Base-by-base conservation (phyloP, 2,797 vertebrate species). In the Lindbergichthys nudifrons region DNA sequence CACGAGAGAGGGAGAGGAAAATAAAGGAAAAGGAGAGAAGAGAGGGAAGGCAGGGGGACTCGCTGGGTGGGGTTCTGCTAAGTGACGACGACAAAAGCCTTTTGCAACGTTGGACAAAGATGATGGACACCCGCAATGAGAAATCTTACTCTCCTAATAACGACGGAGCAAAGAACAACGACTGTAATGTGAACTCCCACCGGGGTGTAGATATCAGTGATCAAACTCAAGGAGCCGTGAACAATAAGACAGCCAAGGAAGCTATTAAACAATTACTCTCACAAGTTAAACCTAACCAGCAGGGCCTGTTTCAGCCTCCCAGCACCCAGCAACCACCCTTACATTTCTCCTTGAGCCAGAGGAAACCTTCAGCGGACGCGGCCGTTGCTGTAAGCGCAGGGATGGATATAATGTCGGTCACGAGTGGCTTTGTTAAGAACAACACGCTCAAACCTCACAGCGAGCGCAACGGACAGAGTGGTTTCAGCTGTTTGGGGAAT, bases 31-130 rank as follows among this genome's bases (percentile, higher is more conserved):
- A 95, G 75, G 96, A 97, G 68, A 94, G 94, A 41, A 95, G 94
- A 65, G 96, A 97, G 70, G 94, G 93, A 32, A 93, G 87, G 79
- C 90, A 90, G 0, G 95, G 94, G 14, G 96, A 96, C 48, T 95
- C 92, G 2, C 85, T 97, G 71, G 93, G 96, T 0, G 97, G 97
- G 2, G 93, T 97, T 11, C 86, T 97, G 58, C 93, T 98, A 73
- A 97, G 96, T 0, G 97, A 98, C 77, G 94, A 97, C 0, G 97
- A 98, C 85, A 97, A 97, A 66, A 97, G 95, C 88, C 94, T 97
- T 46, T 79, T 98, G 67, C 96, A 98, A 60, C 95, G 97, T 2
- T 98, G 97, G 97, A 96, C 93, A 47, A 95, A 95, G 69, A 98
- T 98, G 97, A 95, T 95, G 78, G 95, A 96, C 84, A 92, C 82